Conservation (phyloP, 2,113 vertebrate species). For the Camelus bactrianus region DNA sequence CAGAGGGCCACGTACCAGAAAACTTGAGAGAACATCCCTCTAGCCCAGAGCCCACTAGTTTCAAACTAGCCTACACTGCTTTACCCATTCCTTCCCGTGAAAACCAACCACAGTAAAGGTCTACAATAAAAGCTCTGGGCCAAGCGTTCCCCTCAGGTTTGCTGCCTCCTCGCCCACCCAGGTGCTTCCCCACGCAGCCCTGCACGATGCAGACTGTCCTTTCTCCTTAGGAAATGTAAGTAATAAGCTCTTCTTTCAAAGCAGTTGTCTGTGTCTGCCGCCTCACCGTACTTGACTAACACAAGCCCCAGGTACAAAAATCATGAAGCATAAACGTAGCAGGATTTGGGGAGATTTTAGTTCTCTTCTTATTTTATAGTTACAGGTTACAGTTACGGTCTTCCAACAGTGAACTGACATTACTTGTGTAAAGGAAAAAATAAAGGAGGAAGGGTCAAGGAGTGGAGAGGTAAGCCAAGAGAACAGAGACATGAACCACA, state of each 20-base stretch:
- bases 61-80: background rate
- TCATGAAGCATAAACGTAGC: background rate
- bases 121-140: background rate
- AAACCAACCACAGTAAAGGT: background rate
- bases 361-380: background rate
- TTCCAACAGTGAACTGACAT: background rate
- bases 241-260: background rate
- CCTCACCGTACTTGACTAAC: background rate
- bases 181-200: background rate
- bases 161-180: background rate
- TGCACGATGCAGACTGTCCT: background rate
- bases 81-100: background rate
- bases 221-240: background rate
- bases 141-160: background rate
- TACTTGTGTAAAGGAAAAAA: background rate
- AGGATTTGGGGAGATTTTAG: background rate
- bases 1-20: background rate
- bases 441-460: background rate
- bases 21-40: background rate
- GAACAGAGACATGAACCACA: background rate
- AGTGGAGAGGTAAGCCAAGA: background rate
- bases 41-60: background rate
- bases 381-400: background rate
- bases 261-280: background rate
- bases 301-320: background rate